Base-by-base conservation (phyloP, 2,797 vertebrate genomes). In the Spheniscus humboldti region DNA sequence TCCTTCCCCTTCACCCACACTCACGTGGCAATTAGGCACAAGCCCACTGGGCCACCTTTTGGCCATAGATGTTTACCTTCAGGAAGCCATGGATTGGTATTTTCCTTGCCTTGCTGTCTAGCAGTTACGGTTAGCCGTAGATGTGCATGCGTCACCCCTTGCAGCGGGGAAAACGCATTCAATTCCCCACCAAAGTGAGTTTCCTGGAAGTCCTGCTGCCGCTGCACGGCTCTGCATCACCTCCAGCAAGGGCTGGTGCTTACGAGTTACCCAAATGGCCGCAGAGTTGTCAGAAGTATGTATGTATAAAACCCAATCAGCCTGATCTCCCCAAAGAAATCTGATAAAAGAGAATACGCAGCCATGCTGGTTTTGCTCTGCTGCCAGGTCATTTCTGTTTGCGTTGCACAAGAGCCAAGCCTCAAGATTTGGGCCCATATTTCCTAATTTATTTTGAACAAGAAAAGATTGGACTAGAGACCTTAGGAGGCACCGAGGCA, bases 251-350 rank as follows among this genome's bases (percentile, higher is more conserved):
- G 77, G 57, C 52, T 72, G 62, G 37, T 64, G 68, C 64, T 87
- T 52, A 64, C 0, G 0, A 39, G 68, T 48, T 82, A 81, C 84
- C 48, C 90, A 52, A 85, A 82, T 16, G 94, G 96, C 94, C 33
- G 5, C 88, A 96, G 94, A 80, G 56, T 59, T 97, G 88, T 97
- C 95, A 97, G 96, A 95, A 96, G 92, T 77, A 86, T 43, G 2
- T 90, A 68, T 16, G 60, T 88, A 79, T 94, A 97, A 97, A 97
- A 97, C 88, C 92, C 94, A 97, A 97, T 97, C 97, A 97, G 88
- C 92, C 86, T 96, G 93, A 97, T 96, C 96, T 97, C 97, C 96
- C 96, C 88, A 95, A 94, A 98, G 97, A 97, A 96, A 97, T 97
- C 92, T 94, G 93, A 96, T 97, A 90, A 60, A 92, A 96, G 84